Percentiles rank a stretch among this genome's conserved stretches.
Evolutionary conservation across 2,113 vertebrate genomes (phyloP).

Genomic region (Sporophila hypoxantha): DNA sequence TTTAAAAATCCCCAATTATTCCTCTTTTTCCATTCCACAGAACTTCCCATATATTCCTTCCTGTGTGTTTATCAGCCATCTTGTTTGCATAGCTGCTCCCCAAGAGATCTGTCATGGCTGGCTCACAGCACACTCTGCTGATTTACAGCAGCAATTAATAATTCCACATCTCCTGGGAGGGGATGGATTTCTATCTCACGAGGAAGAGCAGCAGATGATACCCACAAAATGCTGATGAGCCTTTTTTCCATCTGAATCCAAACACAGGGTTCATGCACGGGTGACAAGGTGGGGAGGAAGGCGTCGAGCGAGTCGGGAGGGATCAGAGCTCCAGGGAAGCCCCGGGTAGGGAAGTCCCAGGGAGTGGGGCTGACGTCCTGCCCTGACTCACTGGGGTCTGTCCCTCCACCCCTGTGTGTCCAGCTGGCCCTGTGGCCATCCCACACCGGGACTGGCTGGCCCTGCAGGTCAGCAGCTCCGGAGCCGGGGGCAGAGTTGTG

Average conservation of each 20-base stretch:
- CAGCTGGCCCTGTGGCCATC: not conserved
- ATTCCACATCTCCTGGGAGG: slow-evolving; percentile 9
- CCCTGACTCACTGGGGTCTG: not conserved
- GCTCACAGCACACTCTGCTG: slow-evolving; percentile 41
- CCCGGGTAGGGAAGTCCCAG: not conserved
- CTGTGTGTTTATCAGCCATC: slow-evolving; percentile 24
- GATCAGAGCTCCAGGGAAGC: not conserved
- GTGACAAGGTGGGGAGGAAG: slow-evolving; percentile 7
- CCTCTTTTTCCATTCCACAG: not conserved
- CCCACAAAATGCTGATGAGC: slow-evolving; percentile 27
- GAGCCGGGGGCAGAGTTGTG: slow-evolving; percentile 9
- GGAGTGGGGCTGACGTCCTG: not conserved
- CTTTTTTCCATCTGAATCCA: not conserved
- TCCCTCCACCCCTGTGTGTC: not conserved
- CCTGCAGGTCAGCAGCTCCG: not conserved
- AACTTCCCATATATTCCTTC: not conserved
- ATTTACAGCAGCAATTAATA: slow-evolving; percentile 37
- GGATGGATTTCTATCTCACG: not conserved
- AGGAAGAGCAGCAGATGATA: slow-evolving; percentile 3
- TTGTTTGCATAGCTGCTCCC: slow-evolving; percentile 13
- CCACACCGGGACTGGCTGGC: not conserved
- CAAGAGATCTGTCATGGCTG: not conserved
- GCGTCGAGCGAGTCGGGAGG: not conserved
- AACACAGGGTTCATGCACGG: not conserved
- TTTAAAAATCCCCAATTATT: not conserved